Evolutionary conservation across 2,113 vertebrate species (phyloP), one percentile per base, ranked within the genome.

Genomic region (Eclectus roratus): DNA sequence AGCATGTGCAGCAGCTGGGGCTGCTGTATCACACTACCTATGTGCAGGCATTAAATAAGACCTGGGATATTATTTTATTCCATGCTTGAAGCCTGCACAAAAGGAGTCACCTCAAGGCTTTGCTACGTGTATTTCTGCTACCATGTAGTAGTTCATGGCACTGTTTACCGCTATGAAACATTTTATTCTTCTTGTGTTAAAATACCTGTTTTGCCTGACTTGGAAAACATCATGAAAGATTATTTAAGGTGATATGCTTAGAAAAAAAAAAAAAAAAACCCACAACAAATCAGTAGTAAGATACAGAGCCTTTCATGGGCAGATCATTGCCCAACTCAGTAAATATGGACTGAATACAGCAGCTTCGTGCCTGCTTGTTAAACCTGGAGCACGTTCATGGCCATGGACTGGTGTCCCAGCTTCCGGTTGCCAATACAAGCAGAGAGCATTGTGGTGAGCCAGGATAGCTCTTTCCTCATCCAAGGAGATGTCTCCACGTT

Each of bases 301-400:
- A 64, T 81, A 37, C 69, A 68, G 60, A 86, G 17, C 15, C 15
- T 78, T 53, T 88, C 49, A 44, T 2, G 2, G 50, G 47, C 60
- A 78, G 52, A 63, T 70, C 52, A 68, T 95, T 97, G 86, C 91
- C 41, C 69, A 93, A 87, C 65, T 97, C 41, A 76, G 91, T 79
- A 97, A 95, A 93, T 76, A 97, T 2, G 44, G 47, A 16, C 65
- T 89, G 73, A 24, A 81, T 5, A 10, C 20, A 41, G 52, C 50
- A 84, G 37, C 80, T 89, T 64, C 7, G 1, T 87, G 73, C 56
- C 69, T 92, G 5, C 69, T 81, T 80, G 52, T 69, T 89, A 89
- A 89, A 81, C 69, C 61, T 64, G 69, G 91, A 86, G 70, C 50
- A 29, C 4, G 37, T 74, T 93, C 80, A 60, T n/a, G 95, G 91